phyloP scores from a whole-genome alignment of 2,888 invertebrate species.

The Brenthis daphne region DNA sequence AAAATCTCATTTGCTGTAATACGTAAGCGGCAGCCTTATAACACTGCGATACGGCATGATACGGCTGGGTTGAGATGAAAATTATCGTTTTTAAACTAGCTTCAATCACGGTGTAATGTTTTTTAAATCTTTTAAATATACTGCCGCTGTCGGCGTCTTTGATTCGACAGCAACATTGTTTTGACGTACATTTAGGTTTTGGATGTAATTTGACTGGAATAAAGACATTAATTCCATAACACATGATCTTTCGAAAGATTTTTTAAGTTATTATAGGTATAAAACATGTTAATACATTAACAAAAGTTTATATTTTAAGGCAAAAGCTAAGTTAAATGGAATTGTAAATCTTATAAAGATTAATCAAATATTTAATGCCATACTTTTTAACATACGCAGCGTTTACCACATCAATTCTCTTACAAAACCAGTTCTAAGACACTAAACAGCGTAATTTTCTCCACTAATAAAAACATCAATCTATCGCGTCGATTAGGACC shows the following conservation, averaged over 20 bases:
- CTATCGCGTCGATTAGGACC: conserved; percentile 39
- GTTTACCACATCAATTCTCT: conserved; percentile 5
- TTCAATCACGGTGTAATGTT: conserved; percentile 8
- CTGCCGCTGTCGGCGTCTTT: not conserved
- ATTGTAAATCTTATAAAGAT: not conserved
- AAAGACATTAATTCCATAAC: not conserved
- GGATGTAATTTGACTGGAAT: not conserved
- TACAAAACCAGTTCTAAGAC: conserved; percentile 32
- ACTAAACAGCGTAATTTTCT: conserved; percentile 32
- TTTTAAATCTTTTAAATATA: conserved; percentile 10
- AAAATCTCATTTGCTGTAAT: too few species aligned
- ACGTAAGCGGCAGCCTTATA: not conserved
- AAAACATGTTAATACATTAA: too few species aligned
- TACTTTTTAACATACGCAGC: conserved; percentile 11
- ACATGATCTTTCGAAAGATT: too few species aligned
- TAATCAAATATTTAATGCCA: not conserved
- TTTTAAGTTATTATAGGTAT: too few species aligned
- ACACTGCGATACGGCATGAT: conserved; percentile 1
- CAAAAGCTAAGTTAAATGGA: too few species aligned
- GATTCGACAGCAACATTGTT: not conserved
- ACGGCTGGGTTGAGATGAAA: conserved; percentile 11
- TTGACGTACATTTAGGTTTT: not conserved
- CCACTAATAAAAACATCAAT: conserved; percentile 40
- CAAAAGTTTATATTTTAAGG: too few species aligned
- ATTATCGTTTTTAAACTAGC: conserved; percentile 15